Base-by-base conservation (phyloP, 1,140 invertebrate genomes). In the Rhysida immarginata region DNA sequence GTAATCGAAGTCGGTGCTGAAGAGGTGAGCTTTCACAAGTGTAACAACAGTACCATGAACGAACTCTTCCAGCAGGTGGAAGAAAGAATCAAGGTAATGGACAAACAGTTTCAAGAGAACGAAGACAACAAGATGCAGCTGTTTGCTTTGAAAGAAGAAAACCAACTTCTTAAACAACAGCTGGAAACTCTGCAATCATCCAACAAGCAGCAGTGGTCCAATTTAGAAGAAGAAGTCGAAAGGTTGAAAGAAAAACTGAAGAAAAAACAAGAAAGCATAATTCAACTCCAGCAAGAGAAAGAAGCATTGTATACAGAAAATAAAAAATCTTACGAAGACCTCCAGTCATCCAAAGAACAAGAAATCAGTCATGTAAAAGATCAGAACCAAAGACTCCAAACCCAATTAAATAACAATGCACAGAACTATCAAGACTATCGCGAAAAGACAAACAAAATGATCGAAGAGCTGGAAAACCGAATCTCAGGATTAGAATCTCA, bases 251-350 rank as follows among this genome's bases (percentile, higher is more conserved):
- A 71, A 41, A 72, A 71, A 59, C 55, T 72, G 29, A 71, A 68
- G 55, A 72, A 68, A 54, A 73, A 72, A 60, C 71, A 72, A 61
- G 71, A 72, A 61, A 73, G 71, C 62, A 69, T 65, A 53, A 53
- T 52, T 35, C 16, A 35, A 5, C 16, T 35, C 16, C 29, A 35
- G 29, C 29, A 35, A 35, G 16, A 35, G 16, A 43, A 20, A 27
- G 2, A n/a, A n/a, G 13, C 11, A 13, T 8, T 20, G 18, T 8
- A 48, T 11, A 41, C 3, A 35, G 18, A 55, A 55, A 46, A 20
- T 46, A 20, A 46, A 57, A 2, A 60, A 25, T 65, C 67, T 42
- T 45, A 65, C 18, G 65, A 70, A 48, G 64, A 66, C 24, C 27
- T 68, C 25, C 64, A 71, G 44, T 52, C 54, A 29, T 60, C 61